Evolutionary conservation across 2,888 invertebrate genomes (phyloP).

Genomic region (Plagiodera versicolora): DNA sequence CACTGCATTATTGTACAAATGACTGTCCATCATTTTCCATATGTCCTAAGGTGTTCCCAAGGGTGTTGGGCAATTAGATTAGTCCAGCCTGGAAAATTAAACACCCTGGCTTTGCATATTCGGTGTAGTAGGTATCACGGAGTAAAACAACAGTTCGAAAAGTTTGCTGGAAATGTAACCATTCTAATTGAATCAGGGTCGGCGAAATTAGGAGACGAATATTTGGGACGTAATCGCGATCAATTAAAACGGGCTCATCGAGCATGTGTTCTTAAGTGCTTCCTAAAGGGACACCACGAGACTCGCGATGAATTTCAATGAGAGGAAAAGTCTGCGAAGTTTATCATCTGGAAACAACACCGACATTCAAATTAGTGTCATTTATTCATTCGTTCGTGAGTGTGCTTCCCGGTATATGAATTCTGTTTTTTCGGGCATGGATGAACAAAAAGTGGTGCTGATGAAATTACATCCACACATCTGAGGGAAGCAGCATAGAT

Average conservation of each 20-base stretch:
- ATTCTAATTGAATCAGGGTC: slow-evolving; percentile 3
- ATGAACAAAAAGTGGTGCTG: not conserved
- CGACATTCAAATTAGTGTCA: too few relatives aligned
- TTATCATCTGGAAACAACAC: not conserved
- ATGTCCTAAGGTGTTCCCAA: not conserved
- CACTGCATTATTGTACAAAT: too few relatives aligned
- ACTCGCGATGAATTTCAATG: slow-evolving; percentile 15
- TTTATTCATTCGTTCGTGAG: too few relatives aligned
- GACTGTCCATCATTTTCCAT: too few relatives aligned
- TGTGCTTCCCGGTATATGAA: too few relatives aligned
- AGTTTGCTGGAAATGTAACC: not conserved
- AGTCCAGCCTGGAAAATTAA: not conserved
- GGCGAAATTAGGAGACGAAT: slow-evolving; percentile 18
- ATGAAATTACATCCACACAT: not conserved
- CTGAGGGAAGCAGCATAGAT: not conserved
- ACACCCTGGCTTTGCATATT: not conserved
- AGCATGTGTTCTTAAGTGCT: slow-evolving; percentile 23
- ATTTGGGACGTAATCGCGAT: slow-evolving; percentile 22
- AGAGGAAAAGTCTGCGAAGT: slow-evolving; percentile 2
- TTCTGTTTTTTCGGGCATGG: too few relatives aligned
- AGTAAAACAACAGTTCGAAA: not conserved
- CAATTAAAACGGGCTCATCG: slow-evolving; percentile 23
- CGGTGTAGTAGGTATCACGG: not conserved
- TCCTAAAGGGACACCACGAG: slow-evolving; percentile 15
- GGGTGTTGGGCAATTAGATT: not conserved